These are phyloP conservation scores for Oreocharis arfaki DNA, from an alignment of 2,113 vertebrate genomes.

Conservation along the genomic window DNA sequence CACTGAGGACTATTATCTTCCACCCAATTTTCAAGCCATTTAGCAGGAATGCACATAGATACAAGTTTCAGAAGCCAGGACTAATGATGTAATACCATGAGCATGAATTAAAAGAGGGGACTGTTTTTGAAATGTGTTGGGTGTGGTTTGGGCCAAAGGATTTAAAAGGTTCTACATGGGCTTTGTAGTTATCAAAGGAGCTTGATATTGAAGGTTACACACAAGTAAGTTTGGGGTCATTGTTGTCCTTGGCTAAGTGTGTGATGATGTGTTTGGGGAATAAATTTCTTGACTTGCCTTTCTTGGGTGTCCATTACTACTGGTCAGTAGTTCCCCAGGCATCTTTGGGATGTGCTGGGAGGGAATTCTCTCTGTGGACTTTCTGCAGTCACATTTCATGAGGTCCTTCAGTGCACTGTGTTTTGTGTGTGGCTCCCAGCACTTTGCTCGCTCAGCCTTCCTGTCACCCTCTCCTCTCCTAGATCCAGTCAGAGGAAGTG, in stretches of 20 bases:
- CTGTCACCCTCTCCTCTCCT: neutral
- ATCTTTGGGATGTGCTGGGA: neutral
- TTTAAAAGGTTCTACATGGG: neutral
- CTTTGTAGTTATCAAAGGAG: neutral
- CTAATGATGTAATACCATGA: conserved; percentile 16
- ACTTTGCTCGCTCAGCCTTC: neutral
- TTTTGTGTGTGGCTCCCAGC: neutral
- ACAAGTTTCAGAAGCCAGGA: neutral
- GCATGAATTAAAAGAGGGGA: neutral
- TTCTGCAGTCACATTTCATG: accelerated
- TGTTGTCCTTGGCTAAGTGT: neutral
- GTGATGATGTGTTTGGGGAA: neutral
- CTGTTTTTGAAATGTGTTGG: neutral
- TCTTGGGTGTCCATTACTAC: neutral
- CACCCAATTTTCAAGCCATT: neutral
- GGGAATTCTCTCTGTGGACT: neutral
- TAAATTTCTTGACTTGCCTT: neutral
- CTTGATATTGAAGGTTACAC: neutral
- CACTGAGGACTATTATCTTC: conserved; percentile 1
- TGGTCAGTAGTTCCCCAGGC: neutral
- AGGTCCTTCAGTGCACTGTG: neutral
- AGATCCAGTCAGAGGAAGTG: conserved; percentile 81
- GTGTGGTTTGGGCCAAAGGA: neutral
- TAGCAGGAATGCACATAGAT: conserved; percentile 31
- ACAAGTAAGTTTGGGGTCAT: neutral